Conservation (phyloP, 64 coral and sea anemone genomes). For the Dendronephthya gigantea region DNA sequence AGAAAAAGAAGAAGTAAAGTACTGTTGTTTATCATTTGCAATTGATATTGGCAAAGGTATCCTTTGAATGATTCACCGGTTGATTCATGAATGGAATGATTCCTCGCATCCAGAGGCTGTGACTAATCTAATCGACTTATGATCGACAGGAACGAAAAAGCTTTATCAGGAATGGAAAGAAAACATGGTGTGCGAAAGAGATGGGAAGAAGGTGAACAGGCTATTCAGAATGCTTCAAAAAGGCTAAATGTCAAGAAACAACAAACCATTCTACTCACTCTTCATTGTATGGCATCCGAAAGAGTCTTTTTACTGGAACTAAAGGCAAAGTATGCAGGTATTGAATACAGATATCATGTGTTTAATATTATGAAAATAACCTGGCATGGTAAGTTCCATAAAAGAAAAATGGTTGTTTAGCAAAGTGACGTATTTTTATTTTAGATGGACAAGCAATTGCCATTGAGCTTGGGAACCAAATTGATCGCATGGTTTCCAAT, state of each 20-base stretch:
- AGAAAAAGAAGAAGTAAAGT: background rate
- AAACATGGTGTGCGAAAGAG: background rate
- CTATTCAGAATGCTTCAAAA: background rate
- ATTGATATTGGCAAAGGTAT: too few species aligned
- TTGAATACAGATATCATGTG: too few species aligned
- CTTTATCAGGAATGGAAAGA: background rate
- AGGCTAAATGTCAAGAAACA: background rate
- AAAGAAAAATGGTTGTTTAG: too few species aligned
- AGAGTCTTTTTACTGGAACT: too few species aligned
- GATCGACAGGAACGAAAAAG: background rate
- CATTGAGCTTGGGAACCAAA: background rate
- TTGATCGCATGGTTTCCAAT: background rate
- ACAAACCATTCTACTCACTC: background rate
- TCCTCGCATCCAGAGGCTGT: too few species aligned
- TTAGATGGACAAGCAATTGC: conserved; percentile 9
- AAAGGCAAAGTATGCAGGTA: conserved; percentile 10
- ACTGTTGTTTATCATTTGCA: background rate
- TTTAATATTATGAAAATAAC: too few species aligned
- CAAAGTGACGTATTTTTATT: background rate
- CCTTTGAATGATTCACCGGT: too few species aligned
- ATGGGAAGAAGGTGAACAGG: background rate
- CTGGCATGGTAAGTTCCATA: too few species aligned
- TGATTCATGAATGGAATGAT: too few species aligned
- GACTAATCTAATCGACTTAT: too few species aligned
- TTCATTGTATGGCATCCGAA: background rate